Evolutionary conservation across 2,113 vertebrate species (phyloP).

Genomic region (Pipra filicauda): DNA sequence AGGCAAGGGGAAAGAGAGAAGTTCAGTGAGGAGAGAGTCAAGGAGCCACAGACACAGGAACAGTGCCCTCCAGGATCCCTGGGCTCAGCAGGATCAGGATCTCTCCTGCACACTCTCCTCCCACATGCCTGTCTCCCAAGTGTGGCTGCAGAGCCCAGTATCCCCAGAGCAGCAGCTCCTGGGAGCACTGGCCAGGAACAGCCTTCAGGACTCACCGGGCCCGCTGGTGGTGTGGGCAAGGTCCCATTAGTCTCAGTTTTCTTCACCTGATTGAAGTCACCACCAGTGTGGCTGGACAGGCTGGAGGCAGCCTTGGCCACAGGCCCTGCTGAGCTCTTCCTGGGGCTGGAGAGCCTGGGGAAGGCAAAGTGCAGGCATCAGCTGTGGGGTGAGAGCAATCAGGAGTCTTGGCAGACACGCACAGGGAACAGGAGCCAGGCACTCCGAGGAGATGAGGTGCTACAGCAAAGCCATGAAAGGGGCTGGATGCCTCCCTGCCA

Average conservation of each 20-base stretch:
- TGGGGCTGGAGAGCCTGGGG: constrained; percentile 81
- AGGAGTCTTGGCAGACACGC: not conserved
- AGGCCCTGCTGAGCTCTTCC: constrained; percentile 75
- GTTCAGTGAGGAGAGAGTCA: not conserved
- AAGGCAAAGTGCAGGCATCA: accelerated
- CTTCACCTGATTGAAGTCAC: constrained; percentile 68
- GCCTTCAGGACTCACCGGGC: constrained; percentile 70
- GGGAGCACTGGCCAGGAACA: not conserved
- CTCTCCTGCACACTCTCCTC: not conserved
- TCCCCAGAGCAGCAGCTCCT: not conserved
- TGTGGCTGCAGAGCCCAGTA: not conserved
- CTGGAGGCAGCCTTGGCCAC: constrained; percentile 61
- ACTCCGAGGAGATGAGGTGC: not conserved
- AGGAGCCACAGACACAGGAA: not conserved
- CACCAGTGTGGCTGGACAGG: constrained; percentile 45
- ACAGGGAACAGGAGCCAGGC: not conserved
- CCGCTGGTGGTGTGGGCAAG: constrained; percentile 67
- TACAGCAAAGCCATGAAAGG: not conserved
- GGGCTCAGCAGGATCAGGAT: not conserved
- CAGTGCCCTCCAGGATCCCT: not conserved
- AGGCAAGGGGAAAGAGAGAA: not conserved
- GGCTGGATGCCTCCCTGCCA: not conserved
- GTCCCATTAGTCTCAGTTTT: constrained; percentile 71
- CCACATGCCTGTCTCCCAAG: accelerated
- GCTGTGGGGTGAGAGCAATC: accelerated